Percentiles rank a stretch among this genome's conserved stretches.
Conservation (phyloP, 1,140 invertebrate species). For the Heliothis subflexa region DNA sequence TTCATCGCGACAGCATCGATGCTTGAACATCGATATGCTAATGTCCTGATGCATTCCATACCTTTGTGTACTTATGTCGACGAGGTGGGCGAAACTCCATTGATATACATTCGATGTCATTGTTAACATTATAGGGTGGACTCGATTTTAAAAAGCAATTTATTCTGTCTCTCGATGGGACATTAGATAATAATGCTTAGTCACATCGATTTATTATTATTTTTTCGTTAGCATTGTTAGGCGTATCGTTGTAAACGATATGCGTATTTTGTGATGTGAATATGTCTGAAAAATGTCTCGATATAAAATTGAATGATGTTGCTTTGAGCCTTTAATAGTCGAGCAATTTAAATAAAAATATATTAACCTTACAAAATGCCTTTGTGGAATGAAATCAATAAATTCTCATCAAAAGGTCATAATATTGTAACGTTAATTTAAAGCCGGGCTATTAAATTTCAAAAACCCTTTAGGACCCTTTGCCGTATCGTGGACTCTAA, state of each 20-base stretch:
- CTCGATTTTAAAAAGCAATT: conserved; percentile 81
- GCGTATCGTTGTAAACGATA: conserved; percentile 24
- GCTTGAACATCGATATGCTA: conserved; percentile 78
- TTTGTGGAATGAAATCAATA: conserved; percentile 59
- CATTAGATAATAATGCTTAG: conserved; percentile 68
- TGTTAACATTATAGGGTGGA: conserved; percentile 77
- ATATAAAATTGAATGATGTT: conserved; percentile 25
- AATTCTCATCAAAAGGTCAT: conserved; percentile 72
- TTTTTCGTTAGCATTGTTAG: conserved; percentile 40
- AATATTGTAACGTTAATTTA: conserved; percentile 59
- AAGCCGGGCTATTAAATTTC: conserved; percentile 74
- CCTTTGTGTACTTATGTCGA: conserved; percentile 83
- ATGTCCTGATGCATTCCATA: conserved; percentile 77
- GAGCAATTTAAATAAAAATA: conserved; percentile 19
- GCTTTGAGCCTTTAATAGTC: neutral
- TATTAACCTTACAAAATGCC: conserved; percentile 20
- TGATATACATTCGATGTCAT: conserved; percentile 81
- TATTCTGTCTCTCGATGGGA: conserved; percentile 73
- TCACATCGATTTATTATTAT: conserved; percentile 51
- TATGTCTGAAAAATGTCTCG: neutral
- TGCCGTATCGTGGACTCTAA: conserved; percentile 55
- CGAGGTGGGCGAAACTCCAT: conserved; percentile 84
- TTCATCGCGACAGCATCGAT: conserved; percentile 80
- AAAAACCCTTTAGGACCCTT: conserved; percentile 69
- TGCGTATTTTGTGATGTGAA: conserved; percentile 2